Base-by-base conservation (phyloP, 1,140 invertebrate species). In the Eupristina koningsbergeri region DNA sequence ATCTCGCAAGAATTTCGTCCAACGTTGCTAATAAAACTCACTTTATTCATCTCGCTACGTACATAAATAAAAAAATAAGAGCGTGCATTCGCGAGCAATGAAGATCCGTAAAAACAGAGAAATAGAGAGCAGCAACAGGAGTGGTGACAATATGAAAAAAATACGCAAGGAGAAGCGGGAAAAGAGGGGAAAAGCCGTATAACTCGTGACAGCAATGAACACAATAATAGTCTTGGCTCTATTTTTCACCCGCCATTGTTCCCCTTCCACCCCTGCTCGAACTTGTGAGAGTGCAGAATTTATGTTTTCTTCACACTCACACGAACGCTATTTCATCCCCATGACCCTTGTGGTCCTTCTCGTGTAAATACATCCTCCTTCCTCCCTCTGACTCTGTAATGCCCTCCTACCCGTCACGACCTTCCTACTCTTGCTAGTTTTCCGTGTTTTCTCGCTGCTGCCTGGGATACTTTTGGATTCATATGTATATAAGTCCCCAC, bases 171-270 rank as follows among this genome's bases (percentile, higher is more conserved):
- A 41, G 19, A 34, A 34, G 11, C 69, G 45, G 0, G 26, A 74
- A 5, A 74, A 74, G 34, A 45, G 45, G 50, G 1, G 50, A 74
- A 34, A 29, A 47, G 22, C 73, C 73, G 36, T 29, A 78, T 75
- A 61, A 76, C 50, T 76, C 67, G 73, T 41, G 41, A 82, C 69
- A 76, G 29, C 31, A 61, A 76, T 61, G 36, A 75, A 34, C 75
- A 73, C 50, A 81, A 81, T 81, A 81, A 81, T 81, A 81, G 80
- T 47, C 53, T 6, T 45, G 36, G 29, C 64, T 73, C 71, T 82
- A 82, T 82, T 82, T 82, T 82, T 82, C 73, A 82, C 45, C 29
- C 29, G 58, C 53, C 80, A 82, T 82, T 82, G 73, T 82, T 82
- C 67, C 73, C 53, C 67, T 64, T 76, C 71, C 73, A 76, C 58